Conservation (phyloP, 1,140 invertebrate genomes). For the Drosophila punjabiensis region DNA sequence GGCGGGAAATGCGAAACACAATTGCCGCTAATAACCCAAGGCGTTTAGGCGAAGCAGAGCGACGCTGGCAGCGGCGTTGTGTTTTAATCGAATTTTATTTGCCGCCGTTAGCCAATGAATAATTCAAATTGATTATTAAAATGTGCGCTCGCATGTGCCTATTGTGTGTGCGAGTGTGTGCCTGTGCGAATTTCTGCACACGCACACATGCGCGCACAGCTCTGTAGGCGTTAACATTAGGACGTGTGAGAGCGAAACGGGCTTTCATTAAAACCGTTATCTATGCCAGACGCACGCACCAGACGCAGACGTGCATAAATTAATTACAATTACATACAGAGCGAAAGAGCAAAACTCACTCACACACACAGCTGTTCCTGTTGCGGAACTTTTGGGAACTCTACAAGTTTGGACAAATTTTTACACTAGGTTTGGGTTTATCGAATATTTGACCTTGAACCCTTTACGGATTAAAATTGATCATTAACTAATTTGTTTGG, state of each 20-base stretch:
- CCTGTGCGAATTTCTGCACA: conserved; percentile 27
- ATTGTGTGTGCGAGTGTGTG: conserved; percentile 19
- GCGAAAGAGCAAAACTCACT: conserved; percentile 2
- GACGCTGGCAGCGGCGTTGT: conserved; percentile 43
- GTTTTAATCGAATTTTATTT: conserved; percentile 84
- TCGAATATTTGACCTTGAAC: not conserved
- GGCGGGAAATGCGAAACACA: conserved; percentile 63
- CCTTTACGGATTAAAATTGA: not conserved
- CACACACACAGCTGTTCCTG: conserved; percentile 24
- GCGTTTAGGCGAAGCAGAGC: conserved; percentile 47
- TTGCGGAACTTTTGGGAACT: conserved; percentile 9
- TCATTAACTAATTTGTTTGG: too few relatives aligned
- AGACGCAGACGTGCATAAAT: conserved; percentile 69
- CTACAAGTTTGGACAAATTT: not conserved
- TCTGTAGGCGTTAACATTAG: conserved; percentile 47
- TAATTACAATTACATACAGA: conserved; percentile 57
- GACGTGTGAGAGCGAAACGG: conserved; percentile 50
- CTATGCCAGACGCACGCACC: conserved; percentile 70
- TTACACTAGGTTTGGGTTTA: not conserved
- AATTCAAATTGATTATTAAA: conserved; percentile 84
- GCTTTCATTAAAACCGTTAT: conserved; percentile 81
- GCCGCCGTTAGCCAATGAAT: conserved; percentile 82
- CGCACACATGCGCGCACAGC: conserved; percentile 12
- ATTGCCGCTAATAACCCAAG: conserved; percentile 80
- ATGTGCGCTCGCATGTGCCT: conserved; percentile 54